Evolutionary conservation across 2,113 vertebrate species (phyloP).

Genomic region (Crotalus helleri): DNA sequence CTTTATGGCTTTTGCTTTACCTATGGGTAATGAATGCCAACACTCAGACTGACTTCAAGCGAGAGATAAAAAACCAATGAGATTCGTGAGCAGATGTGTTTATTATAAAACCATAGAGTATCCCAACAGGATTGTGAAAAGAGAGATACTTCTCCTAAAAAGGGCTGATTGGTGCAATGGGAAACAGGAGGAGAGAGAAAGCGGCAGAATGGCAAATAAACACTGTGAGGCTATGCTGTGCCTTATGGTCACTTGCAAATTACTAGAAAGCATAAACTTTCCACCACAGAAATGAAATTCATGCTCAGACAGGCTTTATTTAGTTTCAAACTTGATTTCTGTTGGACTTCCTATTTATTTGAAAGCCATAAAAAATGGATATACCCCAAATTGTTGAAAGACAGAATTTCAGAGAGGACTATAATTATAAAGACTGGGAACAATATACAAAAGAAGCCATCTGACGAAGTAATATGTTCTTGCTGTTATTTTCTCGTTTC

Average conservation of each 20-base stretch:
- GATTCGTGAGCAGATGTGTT: conserved; percentile 55
- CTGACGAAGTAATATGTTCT: not conserved
- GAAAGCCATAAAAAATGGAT: not conserved
- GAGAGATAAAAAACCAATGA: conserved; percentile 55
- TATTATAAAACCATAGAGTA: conserved; percentile 58
- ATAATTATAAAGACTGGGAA: not conserved
- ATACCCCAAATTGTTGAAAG: not conserved
- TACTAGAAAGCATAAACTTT: conserved; percentile 42
- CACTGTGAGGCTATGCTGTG: conserved; percentile 24
- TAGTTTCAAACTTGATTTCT: conserved; percentile 19
- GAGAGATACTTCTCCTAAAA: conserved; percentile 46
- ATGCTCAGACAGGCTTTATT: conserved; percentile 18
- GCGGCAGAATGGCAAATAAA: conserved; percentile 42
- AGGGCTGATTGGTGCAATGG: conserved; percentile 46
- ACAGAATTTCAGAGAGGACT: not conserved
- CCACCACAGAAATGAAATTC: conserved; percentile 18
- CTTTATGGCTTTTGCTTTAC: conserved; percentile 66
- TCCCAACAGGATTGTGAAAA: conserved; percentile 59
- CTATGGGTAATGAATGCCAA: conserved; percentile 57
- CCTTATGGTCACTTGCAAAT: conserved; percentile 44
- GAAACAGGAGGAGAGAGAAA: conserved; percentile 17
- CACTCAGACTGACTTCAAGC: conserved; percentile 37
- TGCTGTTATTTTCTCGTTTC: not conserved
- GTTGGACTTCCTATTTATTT: conserved; percentile 39
- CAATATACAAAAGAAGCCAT: not conserved